Conservation (phyloP, 2,888 invertebrate species). For the Ceraclea dissimilis region DNA sequence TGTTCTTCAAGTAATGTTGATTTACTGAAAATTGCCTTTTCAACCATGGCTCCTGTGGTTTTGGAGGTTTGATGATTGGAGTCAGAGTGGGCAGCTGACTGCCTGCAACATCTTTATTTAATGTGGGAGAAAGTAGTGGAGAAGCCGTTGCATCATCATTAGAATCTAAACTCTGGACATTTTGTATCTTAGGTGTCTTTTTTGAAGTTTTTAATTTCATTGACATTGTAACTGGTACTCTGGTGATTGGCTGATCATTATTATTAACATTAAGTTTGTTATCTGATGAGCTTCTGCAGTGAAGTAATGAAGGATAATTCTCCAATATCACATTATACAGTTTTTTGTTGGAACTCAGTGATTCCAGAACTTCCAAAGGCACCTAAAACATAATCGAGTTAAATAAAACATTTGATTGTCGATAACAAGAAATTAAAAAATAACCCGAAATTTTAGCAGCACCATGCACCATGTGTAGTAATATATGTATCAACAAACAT, state of each 20-base stretch:
- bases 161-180: slow-evolving; percentile 19
- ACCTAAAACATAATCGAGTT: slow-evolving; percentile 46
- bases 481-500: no score
- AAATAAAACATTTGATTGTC: not conserved
- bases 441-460: no score
- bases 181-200: slow-evolving; percentile 16
- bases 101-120: slow-evolving; percentile 31
- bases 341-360: slow-evolving; percentile 54
- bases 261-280: slow-evolving; percentile 44
- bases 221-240: slow-evolving; percentile 54
- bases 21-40: slow-evolving; percentile 50
- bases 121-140: slow-evolving; percentile 8
- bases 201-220: slow-evolving; percentile 48
- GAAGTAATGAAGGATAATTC: slow-evolving; percentile 62
- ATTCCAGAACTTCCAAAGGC: slow-evolving; percentile 56
- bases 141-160: slow-evolving; percentile 20
- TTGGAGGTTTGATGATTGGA: slow-evolving; percentile 23
- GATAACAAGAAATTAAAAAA: not conserved
- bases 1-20: slow-evolving; percentile 59
- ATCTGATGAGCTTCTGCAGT: slow-evolving; percentile 57
- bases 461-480: no score
- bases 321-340: slow-evolving; percentile 63
- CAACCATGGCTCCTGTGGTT: slow-evolving; percentile 35
- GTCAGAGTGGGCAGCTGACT: slow-evolving; percentile 12
- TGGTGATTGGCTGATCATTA: slow-evolving; percentile 38